Evolutionary conservation across 1,140 invertebrate species (phyloP).

Genomic region (Popillia japonica): DNA sequence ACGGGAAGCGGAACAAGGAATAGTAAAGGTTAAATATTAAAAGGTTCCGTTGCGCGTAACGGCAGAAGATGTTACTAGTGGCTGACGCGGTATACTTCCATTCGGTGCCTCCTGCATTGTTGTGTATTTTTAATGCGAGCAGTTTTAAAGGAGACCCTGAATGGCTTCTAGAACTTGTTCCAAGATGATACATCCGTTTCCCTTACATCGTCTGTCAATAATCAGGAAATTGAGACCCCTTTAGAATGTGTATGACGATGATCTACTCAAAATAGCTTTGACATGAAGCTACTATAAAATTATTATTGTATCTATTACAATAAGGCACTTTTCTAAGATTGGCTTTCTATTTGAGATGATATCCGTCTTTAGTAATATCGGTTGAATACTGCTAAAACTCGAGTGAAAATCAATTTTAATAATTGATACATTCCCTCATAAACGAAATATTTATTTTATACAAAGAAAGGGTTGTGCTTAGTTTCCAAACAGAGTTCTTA

Average conservation of each 20-base stretch:
- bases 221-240: not conserved
- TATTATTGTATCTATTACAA: too few relatives aligned
- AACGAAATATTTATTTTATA: too few relatives aligned
- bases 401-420: too few relatives aligned
- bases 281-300: too few relatives aligned
- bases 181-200: not conserved
- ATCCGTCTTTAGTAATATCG: too few relatives aligned
- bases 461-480: too few relatives aligned
- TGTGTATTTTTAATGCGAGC: slow-evolving; percentile 22
- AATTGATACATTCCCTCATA: too few relatives aligned
- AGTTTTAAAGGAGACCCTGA: slow-evolving; percentile 1
- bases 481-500: too few relatives aligned
- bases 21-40: slow-evolving; percentile 34
- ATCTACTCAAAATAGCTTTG: not conserved
- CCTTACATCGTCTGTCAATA: not conserved
- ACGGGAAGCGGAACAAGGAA: slow-evolving; percentile 24
- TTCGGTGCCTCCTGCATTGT: not conserved
- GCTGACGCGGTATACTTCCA: not conserved
- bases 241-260: not conserved
- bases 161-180: not conserved
- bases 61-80: slow-evolving; percentile 1
- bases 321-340: too few relatives aligned
- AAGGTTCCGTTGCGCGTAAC: slow-evolving; percentile 17
- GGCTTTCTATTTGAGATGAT: too few relatives aligned
- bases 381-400: too few relatives aligned